Conservation (phyloP, 2,113 vertebrate genomes). For the Coregonus clupeaformis region DNA sequence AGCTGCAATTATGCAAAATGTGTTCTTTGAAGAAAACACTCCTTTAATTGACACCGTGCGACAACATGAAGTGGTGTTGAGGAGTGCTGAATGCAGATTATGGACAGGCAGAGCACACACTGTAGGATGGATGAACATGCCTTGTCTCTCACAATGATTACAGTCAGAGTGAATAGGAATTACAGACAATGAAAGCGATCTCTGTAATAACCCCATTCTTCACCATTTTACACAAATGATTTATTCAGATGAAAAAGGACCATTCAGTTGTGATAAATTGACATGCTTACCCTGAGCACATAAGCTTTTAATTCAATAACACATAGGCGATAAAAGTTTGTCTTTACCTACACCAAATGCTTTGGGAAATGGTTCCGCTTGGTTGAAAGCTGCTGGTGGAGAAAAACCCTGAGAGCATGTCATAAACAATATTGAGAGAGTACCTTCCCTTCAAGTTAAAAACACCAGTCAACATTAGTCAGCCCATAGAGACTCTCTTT, state of each 20-base stretch:
- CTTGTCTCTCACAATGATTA: slow-evolving; percentile 70
- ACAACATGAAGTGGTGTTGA: slow-evolving; percentile 38
- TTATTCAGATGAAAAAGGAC: slow-evolving; percentile 72
- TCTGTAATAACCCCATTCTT: slow-evolving; percentile 74
- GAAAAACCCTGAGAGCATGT: slow-evolving; percentile 45
- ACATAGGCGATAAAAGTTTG: slow-evolving; percentile 69
- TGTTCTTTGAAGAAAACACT: slow-evolving; percentile 53
- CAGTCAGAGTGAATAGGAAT: slow-evolving; percentile 68
- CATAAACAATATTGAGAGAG: slow-evolving; percentile 53
- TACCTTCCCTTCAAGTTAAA: slow-evolving; percentile 55
- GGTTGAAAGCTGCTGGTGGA: slow-evolving; percentile 54
- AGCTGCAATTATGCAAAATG: slow-evolving; percentile 52
- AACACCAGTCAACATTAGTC: slow-evolving; percentile 55
- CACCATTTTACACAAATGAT: slow-evolving; percentile 72
- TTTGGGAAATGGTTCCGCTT: slow-evolving; percentile 65
- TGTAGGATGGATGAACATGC: slow-evolving; percentile 62
- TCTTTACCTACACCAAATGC: slow-evolving; percentile 69
- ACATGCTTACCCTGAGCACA: slow-evolving; percentile 73
- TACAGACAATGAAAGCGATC: slow-evolving; percentile 75
- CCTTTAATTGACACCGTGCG: slow-evolving; percentile 55
- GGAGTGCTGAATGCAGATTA: slow-evolving; percentile 67
- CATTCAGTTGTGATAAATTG: slow-evolving; percentile 73
- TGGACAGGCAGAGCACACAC: slow-evolving; percentile 46
- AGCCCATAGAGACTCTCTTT: slow-evolving; percentile 24
- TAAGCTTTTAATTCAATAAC: slow-evolving; percentile 77